These are phyloP conservation scores for Propithecus coquereli DNA, from an alignment of 2,113 vertebrate species.

Conservation along the genomic window DNA sequence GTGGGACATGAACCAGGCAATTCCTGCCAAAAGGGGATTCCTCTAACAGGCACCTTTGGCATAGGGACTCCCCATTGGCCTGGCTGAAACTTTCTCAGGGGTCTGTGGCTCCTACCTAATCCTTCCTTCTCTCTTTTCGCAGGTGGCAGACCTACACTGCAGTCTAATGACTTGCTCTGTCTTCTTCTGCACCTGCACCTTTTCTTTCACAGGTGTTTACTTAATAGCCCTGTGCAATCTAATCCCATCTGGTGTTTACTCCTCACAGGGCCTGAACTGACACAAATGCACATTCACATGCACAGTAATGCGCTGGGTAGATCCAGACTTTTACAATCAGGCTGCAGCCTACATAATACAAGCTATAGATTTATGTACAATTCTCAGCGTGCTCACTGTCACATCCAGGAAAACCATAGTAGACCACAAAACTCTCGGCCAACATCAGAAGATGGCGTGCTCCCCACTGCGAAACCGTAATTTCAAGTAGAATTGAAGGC, in stretches of 20 bases:
- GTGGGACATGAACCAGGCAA: no score
- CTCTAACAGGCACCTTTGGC: not conserved
- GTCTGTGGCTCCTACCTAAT: not conserved
- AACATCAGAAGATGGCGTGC: not conserved
- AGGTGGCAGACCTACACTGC: not conserved
- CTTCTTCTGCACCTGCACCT: not conserved
- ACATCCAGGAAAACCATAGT: not conserved
- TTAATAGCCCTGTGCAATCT: not conserved
- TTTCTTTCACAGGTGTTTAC: not conserved
- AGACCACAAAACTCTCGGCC: not conserved
- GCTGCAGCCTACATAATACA: not conserved
- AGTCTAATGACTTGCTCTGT: not conserved
- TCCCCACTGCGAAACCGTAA: not conserved
- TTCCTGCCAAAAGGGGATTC: not conserved
- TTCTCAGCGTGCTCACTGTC: not conserved
- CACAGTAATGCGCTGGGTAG: not conserved
- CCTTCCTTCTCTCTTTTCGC: not conserved
- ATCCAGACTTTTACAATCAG: not conserved
- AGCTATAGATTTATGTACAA: not conserved
- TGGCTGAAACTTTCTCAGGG: not conserved
- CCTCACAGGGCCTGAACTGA: not conserved
- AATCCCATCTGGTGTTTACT: not conserved
- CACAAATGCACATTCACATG: not conserved
- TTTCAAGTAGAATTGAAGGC: not conserved
- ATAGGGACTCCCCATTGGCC: not conserved